Evolutionary conservation across 2,797 vertebrate genomes (phyloP).

Genomic region (Karalla daura): DNA sequence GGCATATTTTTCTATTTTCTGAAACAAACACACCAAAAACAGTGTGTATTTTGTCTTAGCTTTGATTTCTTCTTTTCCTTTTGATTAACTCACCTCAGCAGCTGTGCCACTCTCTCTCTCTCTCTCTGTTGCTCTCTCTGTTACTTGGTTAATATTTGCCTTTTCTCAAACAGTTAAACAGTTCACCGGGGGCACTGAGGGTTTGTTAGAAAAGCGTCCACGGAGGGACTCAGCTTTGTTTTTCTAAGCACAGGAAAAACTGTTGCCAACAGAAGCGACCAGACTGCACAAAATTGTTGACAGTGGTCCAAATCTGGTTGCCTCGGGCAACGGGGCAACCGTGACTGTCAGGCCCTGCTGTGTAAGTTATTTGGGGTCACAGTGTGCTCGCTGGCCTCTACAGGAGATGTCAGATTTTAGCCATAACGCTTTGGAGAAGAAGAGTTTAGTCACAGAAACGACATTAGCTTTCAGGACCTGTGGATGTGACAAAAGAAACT

Average conservation of each 20-base stretch:
- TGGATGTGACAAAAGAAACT: background rate
- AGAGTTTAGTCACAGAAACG: background rate
- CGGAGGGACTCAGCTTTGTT: conserved; percentile 38
- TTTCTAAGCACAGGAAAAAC: conserved; percentile 42
- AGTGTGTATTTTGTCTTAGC: background rate
- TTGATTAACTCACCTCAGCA: background rate
- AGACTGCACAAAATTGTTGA: conserved; percentile 61
- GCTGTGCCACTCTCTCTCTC: background rate
- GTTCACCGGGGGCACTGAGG: conserved; percentile 26
- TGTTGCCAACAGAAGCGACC: conserved; percentile 50
- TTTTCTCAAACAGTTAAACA: conserved; percentile 7
- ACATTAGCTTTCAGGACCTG: background rate
- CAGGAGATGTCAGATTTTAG: conserved; percentile 27
- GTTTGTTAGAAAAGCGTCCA: conserved; percentile 13
- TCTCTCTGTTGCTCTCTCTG: background rate
- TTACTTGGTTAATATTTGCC: background rate
- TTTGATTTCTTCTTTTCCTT: background rate
- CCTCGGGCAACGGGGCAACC: conserved; percentile 42
- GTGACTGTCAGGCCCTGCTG: conserved; percentile 40
- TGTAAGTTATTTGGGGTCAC: conserved; percentile 56
- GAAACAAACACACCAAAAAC: background rate
- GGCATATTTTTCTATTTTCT: background rate
- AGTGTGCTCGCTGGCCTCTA: conserved; percentile 21
- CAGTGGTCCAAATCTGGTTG: conserved; percentile 64
- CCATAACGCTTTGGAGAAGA: background rate